Evolutionary conservation across 2,888 invertebrate species (phyloP).

Genomic region (Timema cristinae): DNA sequence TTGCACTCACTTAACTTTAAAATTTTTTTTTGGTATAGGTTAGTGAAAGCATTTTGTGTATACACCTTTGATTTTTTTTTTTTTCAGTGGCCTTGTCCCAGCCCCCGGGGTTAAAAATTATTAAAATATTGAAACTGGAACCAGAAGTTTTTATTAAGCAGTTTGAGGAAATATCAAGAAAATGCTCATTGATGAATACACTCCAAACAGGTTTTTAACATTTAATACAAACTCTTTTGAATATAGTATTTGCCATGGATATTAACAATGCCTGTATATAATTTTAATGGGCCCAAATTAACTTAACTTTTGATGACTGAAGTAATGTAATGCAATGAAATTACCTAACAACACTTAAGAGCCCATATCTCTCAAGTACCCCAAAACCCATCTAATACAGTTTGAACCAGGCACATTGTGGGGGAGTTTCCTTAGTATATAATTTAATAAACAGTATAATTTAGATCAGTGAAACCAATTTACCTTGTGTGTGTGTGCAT

Average conservation of each 20-base stretch:
- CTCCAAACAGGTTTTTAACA: conserved; percentile 41
- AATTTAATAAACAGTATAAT: no score
- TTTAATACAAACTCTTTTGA: not conserved
- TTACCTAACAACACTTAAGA: no score
- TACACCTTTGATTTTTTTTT: conserved; percentile 18
- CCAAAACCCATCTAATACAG: no score
- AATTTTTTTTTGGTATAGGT: not conserved
- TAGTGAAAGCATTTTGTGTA: not conserved
- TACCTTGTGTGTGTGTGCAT: no score
- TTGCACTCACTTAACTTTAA: not conserved
- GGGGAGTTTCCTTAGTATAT: no score
- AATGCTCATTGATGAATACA: conserved; percentile 56
- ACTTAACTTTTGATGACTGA: no score
- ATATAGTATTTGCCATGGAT: not conserved
- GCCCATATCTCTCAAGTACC: no score
- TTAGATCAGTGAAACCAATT: no score
- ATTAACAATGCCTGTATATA: no score
- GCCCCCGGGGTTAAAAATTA: conserved; percentile 68
- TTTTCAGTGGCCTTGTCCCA: conserved; percentile 48
- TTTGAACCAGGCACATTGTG: no score
- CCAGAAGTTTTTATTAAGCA: conserved; percentile 58
- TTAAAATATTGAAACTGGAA: conserved; percentile 55
- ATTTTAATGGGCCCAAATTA: no score
- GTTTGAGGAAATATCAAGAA: conserved; percentile 57
- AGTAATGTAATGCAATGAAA: no score